phyloP scores from a whole-genome alignment of 2,113 vertebrate species.

The Pongo abelii region DNA sequence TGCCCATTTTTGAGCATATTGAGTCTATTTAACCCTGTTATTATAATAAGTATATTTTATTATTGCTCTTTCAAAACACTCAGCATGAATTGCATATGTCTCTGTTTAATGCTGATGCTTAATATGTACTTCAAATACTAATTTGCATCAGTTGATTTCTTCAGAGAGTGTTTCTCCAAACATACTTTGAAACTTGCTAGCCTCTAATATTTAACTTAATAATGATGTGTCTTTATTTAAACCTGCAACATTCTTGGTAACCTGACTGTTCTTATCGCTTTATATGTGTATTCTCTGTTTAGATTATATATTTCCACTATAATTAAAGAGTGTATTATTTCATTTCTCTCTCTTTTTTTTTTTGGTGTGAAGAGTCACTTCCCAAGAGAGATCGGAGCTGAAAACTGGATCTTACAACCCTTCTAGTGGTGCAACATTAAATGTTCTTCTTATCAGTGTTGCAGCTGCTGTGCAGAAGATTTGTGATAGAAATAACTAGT shows the following conservation, averaged over 20 bases:
- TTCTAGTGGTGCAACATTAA: neutral
- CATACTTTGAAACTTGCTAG: neutral
- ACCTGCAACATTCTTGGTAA: neutral
- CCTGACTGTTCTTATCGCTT: neutral
- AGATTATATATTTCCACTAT: neutral
- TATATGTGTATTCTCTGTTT: neutral
- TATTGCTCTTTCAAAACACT: neutral
- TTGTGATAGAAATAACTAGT: neutral
- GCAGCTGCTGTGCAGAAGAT: neutral
- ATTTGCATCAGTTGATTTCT: neutral
- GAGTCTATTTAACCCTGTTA: neutral
- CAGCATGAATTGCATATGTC: neutral
- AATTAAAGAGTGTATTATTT: neutral
- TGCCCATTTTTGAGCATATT: neutral
- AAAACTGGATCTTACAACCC: neutral
- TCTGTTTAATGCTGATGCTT: neutral
- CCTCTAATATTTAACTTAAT: neutral
- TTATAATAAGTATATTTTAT: neutral
- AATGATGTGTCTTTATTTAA: neutral
- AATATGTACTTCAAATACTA: neutral
- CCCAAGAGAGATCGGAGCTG: neutral
- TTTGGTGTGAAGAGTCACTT: neutral
- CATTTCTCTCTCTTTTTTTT: neutral
- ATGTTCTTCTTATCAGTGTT: neutral
- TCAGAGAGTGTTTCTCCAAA: neutral